phyloP scores from a whole-genome alignment of 2,888 invertebrate genomes.

The Drosophila austrosaltans region DNA sequence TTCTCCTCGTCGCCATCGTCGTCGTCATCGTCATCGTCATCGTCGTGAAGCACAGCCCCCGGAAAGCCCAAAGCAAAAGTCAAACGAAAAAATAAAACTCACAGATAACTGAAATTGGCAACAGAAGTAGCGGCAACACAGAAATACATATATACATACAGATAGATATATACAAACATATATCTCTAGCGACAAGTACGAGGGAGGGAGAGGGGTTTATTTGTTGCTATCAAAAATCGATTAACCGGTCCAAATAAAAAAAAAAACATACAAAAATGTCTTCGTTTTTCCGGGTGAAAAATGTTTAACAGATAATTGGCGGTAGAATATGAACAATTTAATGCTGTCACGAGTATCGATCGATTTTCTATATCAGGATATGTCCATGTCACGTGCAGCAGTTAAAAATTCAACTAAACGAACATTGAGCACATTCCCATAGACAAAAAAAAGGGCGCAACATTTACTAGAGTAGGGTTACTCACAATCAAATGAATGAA shows the following conservation, averaged over 20 bases:
- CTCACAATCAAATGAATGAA: background rate
- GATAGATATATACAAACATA: background rate
- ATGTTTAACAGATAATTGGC: conserved; percentile 60
- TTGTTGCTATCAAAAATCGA: conserved; percentile 70
- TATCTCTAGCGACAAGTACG: conserved; percentile 52
- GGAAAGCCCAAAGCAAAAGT: conserved; percentile 44
- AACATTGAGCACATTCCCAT: conserved; percentile 28
- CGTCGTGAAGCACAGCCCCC: conserved; percentile 47
- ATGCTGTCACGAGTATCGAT: conserved; percentile 74
- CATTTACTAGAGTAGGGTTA: background rate
- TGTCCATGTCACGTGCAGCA: conserved; percentile 63
- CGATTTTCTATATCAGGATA: conserved; percentile 74
- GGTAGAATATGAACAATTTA: conserved; percentile 69
- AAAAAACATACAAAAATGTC: conserved; percentile 44
- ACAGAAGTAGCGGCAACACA: conserved; percentile 43
- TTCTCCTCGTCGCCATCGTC: conserved; percentile 38
- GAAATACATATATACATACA: conserved; percentile 20
- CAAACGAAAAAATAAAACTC: conserved; percentile 48
- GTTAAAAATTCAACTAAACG: conserved; percentile 32
- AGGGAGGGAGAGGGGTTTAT: conserved; percentile 9
- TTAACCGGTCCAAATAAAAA: conserved; percentile 57
- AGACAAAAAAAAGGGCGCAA: background rate
- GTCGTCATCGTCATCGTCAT: conserved; percentile 19
- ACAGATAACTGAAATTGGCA: conserved; percentile 75
- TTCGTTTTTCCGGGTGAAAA: conserved; percentile 45